Evolutionary conservation across 2,113 vertebrate species (phyloP).

Genomic region (Rattus norvegicus): DNA sequence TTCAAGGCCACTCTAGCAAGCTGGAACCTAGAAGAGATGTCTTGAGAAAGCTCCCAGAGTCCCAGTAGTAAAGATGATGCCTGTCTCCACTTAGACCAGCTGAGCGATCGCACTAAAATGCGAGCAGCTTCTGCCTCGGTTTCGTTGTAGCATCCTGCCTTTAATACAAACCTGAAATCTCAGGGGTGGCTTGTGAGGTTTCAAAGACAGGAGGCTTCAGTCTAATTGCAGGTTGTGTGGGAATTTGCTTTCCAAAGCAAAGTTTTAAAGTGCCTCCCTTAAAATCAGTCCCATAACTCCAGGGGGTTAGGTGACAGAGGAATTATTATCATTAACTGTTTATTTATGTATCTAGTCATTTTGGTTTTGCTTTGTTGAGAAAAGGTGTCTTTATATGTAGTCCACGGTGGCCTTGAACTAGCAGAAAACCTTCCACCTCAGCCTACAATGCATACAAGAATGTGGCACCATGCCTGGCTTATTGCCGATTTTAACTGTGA

Average conservation of each 20-base stretch:
- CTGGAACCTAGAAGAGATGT: not conserved
- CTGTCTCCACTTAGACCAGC: fast-evolving
- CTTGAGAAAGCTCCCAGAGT: not conserved
- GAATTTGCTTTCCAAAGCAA: not conserved
- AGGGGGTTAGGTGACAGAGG: not conserved
- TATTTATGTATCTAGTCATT: not conserved
- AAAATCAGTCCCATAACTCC: not conserved
- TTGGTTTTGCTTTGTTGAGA: not conserved
- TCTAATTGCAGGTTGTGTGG: not conserved
- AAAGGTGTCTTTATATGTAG: not conserved
- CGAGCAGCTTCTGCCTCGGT: fast-evolving
- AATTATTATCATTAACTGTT: not conserved
- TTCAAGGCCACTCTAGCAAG: not conserved
- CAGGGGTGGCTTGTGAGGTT: not conserved
- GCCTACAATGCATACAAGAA: not conserved
- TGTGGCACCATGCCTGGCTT: too few relatives aligned
- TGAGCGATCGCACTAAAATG: too few relatives aligned
- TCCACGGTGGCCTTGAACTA: not conserved
- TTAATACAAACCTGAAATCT: not conserved
- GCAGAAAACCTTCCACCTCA: not conserved
- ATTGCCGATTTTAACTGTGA: not conserved
- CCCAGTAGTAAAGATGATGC: not conserved
- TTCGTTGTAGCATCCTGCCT: not conserved
- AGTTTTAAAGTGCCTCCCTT: not conserved
- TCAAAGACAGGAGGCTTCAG: not conserved